Percentiles rank a stretch among this genome's conserved stretches.
These are phyloP conservation scores for Holotrichia oblita DNA, from an alignment of 1,140 invertebrate genomes.

Conservation along the genomic window DNA sequence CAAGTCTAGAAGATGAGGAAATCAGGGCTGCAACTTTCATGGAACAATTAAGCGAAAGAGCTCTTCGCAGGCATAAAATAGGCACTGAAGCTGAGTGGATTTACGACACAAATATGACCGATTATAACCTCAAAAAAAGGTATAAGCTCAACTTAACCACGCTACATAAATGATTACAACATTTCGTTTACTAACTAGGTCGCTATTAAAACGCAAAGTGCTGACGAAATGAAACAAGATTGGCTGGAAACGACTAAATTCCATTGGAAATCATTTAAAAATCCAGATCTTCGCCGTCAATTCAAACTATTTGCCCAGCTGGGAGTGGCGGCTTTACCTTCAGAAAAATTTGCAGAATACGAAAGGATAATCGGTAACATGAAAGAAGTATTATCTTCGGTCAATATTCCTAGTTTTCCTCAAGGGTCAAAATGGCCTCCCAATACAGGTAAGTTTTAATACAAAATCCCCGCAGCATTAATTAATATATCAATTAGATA, in stretches of 20 bases:
- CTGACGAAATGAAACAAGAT: no score
- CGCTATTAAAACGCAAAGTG: constrained; percentile 47
- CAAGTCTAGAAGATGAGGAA: no score
- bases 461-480: background rate
- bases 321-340: constrained; percentile 70
- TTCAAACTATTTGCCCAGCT: constrained; percentile 71
- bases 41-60: no score
- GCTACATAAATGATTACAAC: no score
- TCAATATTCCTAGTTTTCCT: constrained; percentile 80
- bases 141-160: no score
- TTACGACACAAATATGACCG: no score
- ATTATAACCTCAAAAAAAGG: no score
- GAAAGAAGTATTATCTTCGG: constrained; percentile 81
- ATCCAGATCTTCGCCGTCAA: constrained; percentile 64
- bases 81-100: no score
- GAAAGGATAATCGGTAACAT: constrained; percentile 75
- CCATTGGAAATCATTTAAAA: constrained; percentile 68
- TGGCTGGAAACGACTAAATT: constrained; percentile 70
- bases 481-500: constrained; percentile 64
- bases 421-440: constrained; percentile 73
- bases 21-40: no score
- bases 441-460: constrained; percentile 67
- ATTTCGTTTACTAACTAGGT: no score
- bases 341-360: constrained; percentile 71
- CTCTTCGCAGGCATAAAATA: no score